phyloP scores from a whole-genome alignment of 2,113 vertebrate genomes.

The Probosciger aterrimus region DNA sequence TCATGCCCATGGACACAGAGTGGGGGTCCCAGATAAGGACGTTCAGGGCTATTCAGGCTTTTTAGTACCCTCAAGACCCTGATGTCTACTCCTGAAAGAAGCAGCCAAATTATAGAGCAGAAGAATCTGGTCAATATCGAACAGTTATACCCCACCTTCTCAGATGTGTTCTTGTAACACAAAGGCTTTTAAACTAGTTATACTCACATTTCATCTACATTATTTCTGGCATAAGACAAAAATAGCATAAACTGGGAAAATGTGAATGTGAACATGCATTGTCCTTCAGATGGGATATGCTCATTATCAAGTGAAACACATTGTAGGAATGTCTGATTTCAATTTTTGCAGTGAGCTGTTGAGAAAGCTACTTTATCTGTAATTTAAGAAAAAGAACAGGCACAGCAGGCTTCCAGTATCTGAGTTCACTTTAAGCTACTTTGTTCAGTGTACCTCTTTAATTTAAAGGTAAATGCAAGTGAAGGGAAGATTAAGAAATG shows the following conservation, averaged over 20 bases:
- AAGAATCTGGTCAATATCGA: not conserved
- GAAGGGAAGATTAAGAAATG: not conserved
- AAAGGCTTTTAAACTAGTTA: not conserved
- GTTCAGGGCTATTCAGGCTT: not conserved
- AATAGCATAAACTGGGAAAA: not conserved
- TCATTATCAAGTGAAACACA: slow-evolving; percentile 33
- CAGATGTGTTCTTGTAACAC: not conserved
- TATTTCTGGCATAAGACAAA: not conserved
- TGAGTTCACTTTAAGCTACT: not conserved
- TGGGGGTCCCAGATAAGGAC: not conserved
- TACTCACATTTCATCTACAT: not conserved
- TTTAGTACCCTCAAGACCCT: not conserved
- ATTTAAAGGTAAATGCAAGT: not conserved
- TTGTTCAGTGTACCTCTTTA: not conserved
- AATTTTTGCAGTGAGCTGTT: not conserved
- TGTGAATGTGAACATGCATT: not conserved
- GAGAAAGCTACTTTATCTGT: slow-evolving; percentile 15
- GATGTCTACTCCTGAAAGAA: not conserved
- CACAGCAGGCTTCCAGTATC: not conserved
- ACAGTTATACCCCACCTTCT: not conserved
- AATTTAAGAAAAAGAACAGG: slow-evolving; percentile 6
- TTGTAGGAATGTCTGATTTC: slow-evolving; percentile 16
- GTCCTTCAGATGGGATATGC: not conserved
- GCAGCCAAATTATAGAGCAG: not conserved
- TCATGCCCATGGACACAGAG: too few relatives aligned